Evolutionary conservation across 2,797 vertebrate genomes (phyloP).

Genomic region (Tokudaia tokunoshimensis): DNA sequence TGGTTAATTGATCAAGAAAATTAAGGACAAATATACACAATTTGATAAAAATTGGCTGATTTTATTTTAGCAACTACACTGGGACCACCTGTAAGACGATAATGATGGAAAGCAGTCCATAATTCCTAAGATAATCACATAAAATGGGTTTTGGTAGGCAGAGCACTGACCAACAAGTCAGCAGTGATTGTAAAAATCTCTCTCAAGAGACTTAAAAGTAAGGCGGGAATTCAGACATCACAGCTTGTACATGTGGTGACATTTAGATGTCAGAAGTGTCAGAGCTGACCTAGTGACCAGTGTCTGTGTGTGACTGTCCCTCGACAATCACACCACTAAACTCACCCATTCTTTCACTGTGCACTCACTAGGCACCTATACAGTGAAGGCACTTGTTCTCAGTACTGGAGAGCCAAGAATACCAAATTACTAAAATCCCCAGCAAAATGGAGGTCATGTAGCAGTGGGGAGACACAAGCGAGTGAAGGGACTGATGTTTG

Average conservation of each 20-base stretch:
- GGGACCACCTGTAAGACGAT: no score
- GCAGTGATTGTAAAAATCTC: neutral
- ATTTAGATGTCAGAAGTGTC: neutral
- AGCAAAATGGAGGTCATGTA: neutral
- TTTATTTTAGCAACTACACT: neutral
- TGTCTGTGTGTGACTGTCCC: neutral
- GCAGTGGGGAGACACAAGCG: neutral
- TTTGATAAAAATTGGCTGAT: neutral
- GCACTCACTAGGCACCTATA: neutral
- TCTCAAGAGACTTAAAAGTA: constrained; percentile 11
- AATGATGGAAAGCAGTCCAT: neutral
- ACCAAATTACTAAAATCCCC: neutral
- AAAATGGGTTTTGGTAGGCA: neutral
- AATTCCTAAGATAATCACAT: neutral
- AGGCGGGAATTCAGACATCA: neutral
- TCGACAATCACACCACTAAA: neutral
- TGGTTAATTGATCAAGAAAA: neutral
- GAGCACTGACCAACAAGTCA: no score
- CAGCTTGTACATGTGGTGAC: neutral
- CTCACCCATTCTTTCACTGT: neutral
- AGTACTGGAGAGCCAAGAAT: neutral
- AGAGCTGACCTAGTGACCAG: neutral
- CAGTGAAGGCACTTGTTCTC: neutral
- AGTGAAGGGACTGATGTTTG: neutral
- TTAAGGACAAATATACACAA: neutral